Evolutionary conservation across 2,113 vertebrate species (phyloP).

Genomic region (Bagarius yarrelli): DNA sequence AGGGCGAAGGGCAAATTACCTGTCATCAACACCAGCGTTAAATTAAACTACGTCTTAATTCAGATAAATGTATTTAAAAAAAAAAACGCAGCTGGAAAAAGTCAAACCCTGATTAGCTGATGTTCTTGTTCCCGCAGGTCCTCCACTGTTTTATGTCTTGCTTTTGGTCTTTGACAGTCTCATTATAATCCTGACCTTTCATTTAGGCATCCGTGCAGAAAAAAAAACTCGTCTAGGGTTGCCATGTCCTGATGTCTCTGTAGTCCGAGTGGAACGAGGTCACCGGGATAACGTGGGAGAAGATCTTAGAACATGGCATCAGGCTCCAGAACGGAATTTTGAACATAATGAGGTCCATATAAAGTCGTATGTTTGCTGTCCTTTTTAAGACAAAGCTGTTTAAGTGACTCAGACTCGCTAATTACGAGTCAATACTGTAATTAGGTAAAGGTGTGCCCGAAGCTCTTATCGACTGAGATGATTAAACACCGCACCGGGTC

Average conservation of each 20-base stretch:
- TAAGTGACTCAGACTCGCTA: conserved; percentile 63
- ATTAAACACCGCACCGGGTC: conserved; percentile 46
- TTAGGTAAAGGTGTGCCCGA: conserved; percentile 43
- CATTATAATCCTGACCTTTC: conserved; percentile 43
- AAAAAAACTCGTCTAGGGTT: not conserved
- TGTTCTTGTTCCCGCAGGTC: not conserved
- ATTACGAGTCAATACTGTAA: conserved; percentile 64
- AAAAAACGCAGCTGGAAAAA: not conserved
- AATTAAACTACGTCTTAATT: conserved; percentile 13
- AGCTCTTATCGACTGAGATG: conserved; percentile 54
- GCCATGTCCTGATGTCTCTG: not conserved
- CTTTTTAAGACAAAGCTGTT: conserved; percentile 40
- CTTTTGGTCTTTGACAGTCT: conserved; percentile 26
- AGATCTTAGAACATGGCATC: no score
- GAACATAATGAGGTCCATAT: not conserved
- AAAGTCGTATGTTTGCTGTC: conserved; percentile 2
- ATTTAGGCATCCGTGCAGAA: conserved; percentile 16
- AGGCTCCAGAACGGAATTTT: no score
- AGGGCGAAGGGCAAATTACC: not conserved
- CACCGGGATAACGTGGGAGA: no score
- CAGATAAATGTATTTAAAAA: conserved; percentile 2
- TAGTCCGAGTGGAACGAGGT: not conserved
- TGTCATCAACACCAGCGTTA: not conserved
- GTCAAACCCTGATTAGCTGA: conserved; percentile 13
- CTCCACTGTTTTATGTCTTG: conserved; percentile 2